Conservation (phyloP, 2,888 invertebrate species). For the Epistrophella euchroma region DNA sequence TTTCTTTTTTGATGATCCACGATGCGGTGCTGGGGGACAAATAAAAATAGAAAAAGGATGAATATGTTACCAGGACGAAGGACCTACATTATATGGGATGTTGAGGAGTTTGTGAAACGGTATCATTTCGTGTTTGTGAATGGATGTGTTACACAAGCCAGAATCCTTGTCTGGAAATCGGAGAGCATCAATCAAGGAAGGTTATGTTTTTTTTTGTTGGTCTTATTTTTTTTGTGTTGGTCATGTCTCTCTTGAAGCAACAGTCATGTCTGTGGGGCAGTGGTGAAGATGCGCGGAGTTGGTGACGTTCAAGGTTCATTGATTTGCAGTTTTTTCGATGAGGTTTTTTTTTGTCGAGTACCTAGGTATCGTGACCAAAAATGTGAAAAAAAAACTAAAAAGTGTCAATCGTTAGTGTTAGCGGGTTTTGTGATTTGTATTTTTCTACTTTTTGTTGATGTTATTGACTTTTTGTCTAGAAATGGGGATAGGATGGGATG, state of each 20-base stretch:
- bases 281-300: neutral
- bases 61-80: slow-evolving; percentile 54
- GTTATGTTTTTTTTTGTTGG: slow-evolving; percentile 8
- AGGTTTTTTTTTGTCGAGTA: neutral
- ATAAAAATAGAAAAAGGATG: slow-evolving; percentile 40
- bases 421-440: slow-evolving; percentile 29
- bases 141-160: slow-evolving; percentile 61
- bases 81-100: neutral
- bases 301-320: slow-evolving; percentile 37
- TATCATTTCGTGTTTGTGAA: slow-evolving; percentile 34
- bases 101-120: slow-evolving; percentile 31
- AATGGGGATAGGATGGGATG: too few relatives aligned
- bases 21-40: slow-evolving; percentile 34
- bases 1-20: slow-evolving; percentile 53
- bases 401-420: slow-evolving; percentile 80
- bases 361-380: slow-evolving; percentile 5
- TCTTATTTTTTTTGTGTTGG: neutral
- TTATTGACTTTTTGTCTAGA: neutral
- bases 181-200: slow-evolving; percentile 72
- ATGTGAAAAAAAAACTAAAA: slow-evolving; percentile 81
- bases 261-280: slow-evolving; percentile 30
- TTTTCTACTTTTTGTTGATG: neutral
- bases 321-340: slow-evolving; percentile 22
- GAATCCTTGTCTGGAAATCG: slow-evolving; percentile 68
- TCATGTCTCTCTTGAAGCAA: slow-evolving; percentile 59